Percentiles rank a stretch among this genome's conserved stretches.
These are phyloP conservation scores for Macropus fuliginosus DNA, from an alignment of 2,797 vertebrate species.

Conservation along the genomic window DNA sequence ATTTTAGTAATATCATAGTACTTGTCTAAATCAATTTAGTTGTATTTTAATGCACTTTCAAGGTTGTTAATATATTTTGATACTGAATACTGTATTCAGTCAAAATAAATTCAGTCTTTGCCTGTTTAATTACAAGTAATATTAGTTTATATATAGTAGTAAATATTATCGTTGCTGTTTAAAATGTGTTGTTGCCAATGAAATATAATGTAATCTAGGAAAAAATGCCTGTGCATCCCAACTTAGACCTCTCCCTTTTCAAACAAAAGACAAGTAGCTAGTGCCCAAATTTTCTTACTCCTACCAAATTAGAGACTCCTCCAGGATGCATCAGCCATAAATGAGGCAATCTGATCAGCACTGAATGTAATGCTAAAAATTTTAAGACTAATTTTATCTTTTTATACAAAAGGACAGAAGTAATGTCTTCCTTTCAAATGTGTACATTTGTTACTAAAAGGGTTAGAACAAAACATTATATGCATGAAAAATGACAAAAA, in stretches of 20 bases:
- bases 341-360: not conserved
- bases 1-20: constrained; percentile 17
- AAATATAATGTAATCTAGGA: constrained; percentile 30
- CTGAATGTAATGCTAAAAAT: not conserved
- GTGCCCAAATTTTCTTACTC: not conserved
- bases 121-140: constrained; percentile 27
- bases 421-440: not conserved
- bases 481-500: not conserved
- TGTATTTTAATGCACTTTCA: constrained; percentile 46
- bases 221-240: not conserved
- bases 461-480: not conserved
- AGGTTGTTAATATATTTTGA: constrained; percentile 40
- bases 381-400: not conserved
- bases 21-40: constrained; percentile 6
- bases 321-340: constrained; percentile 27
- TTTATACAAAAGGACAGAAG: not conserved
- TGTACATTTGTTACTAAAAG: not conserved
- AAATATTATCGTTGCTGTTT: constrained; percentile 43
- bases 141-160: constrained; percentile 49
- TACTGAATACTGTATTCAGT: constrained; percentile 39
- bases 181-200: constrained; percentile 34
- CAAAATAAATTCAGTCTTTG: constrained; percentile 39
- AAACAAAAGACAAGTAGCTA: constrained; percentile 7
- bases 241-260: constrained; percentile 3
- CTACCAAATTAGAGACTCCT: constrained; percentile 23